Evolutionary conservation across 2,888 invertebrate species (phyloP).

Genomic region (Orthonychiurus folsomi): DNA sequence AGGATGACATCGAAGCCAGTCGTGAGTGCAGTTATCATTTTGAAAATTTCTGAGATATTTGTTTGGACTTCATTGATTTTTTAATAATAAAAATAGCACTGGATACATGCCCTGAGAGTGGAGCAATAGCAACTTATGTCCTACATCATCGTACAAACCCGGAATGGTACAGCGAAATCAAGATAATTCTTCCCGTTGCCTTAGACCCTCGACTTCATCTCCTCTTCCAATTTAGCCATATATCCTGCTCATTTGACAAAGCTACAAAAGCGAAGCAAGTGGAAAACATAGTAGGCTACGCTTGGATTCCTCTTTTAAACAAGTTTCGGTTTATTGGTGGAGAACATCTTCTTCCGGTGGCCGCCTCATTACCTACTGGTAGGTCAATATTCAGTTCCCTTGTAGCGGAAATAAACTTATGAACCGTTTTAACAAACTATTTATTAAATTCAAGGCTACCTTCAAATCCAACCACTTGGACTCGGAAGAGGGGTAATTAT

Average conservation of each 20-base stretch:
- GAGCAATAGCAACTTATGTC: slow-evolving; percentile 37
- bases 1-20: slow-evolving; percentile 60
- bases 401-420: too few species aligned
- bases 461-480: slow-evolving; percentile 79
- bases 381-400: too few species aligned
- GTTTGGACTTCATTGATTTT: slow-evolving; percentile 5
- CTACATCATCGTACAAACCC: slow-evolving; percentile 84
- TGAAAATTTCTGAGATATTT: slow-evolving; percentile 1
- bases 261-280: slow-evolving; percentile 46
- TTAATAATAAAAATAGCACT: too few species aligned
- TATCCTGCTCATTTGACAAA: slow-evolving; percentile 65
- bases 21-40: slow-evolving; percentile 28
- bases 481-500: slow-evolving; percentile 76
- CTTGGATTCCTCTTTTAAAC: slow-evolving; percentile 80
- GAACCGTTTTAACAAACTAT: too few species aligned
- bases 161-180: slow-evolving; percentile 87
- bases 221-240: slow-evolving; percentile 89
- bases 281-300: slow-evolving; percentile 81
- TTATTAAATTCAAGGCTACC: too few species aligned
- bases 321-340: slow-evolving; percentile 65
- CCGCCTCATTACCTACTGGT: slow-evolving; percentile 76
- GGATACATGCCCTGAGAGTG: slow-evolving; percentile 32
- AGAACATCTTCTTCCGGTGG: slow-evolving; percentile 72
- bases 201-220: slow-evolving; percentile 79
- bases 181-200: slow-evolving; percentile 77